Percentiles rank a stretch among this genome's conserved stretches.
Conservation (phyloP, 2,888 invertebrate species). For the Onchidella celtica region DNA sequence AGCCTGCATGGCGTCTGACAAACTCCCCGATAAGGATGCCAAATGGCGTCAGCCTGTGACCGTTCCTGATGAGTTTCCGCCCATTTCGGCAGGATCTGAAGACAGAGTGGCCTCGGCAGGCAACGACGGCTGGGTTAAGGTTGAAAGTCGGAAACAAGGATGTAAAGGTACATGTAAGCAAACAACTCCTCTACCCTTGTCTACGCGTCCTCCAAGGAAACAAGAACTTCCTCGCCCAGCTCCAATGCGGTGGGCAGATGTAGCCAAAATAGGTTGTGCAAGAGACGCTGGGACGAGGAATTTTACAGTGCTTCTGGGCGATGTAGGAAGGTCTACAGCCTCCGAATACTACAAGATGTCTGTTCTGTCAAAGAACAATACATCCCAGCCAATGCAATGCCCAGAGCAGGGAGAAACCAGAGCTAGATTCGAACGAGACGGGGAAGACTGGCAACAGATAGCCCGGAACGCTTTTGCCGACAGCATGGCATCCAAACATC, state of each 20-base stretch:
- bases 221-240: neutral
- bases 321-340: neutral
- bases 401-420: neutral
- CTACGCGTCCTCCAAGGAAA: neutral
- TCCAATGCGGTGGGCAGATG: slow-evolving; percentile 56
- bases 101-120: slow-evolving; percentile 13
- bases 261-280: slow-evolving; percentile 48
- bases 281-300: slow-evolving; percentile 5
- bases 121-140: slow-evolving; percentile 43
- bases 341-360: slow-evolving; percentile 18
- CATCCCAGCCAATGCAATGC: no score
- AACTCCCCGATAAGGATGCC: slow-evolving; percentile 4
- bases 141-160: slow-evolving; percentile 24
- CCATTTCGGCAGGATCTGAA: slow-evolving; percentile 20
- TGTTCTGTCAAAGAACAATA: neutral
- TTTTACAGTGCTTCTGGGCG: slow-evolving; percentile 1
- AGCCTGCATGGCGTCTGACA: neutral
- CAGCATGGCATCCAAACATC: slow-evolving; percentile 34
- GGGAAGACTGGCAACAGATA: slow-evolving; percentile 36
- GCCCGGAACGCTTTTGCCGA: slow-evolving; percentile 42
- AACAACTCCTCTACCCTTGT: neutral
- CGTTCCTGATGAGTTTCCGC: slow-evolving; percentile 21
- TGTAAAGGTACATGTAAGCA: neutral
- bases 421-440: neutral
- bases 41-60: slow-evolving; percentile 17